phyloP scores from a whole-genome alignment of 2,797 vertebrate genomes.

The Saxicola maurus region DNA sequence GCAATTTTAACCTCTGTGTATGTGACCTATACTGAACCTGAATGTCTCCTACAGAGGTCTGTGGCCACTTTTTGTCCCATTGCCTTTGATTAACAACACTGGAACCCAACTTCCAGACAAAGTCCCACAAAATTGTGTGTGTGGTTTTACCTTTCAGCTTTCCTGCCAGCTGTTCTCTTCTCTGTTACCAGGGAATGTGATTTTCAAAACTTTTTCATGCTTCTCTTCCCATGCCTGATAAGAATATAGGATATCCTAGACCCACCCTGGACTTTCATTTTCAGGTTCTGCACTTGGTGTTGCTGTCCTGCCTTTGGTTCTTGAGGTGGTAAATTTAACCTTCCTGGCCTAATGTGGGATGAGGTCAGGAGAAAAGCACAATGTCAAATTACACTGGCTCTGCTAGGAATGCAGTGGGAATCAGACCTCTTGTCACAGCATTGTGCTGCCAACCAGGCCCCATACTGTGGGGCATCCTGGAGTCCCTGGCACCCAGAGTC shows the following conservation, averaged over 20 bases:
- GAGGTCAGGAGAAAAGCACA: background rate
- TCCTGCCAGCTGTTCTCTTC: background rate
- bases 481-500: background rate
- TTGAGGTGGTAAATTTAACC: background rate
- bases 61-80: background rate
- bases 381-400: background rate
- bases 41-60: background rate
- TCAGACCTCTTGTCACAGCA: background rate
- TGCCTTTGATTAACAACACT: background rate
- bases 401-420: background rate
- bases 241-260: background rate
- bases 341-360: background rate
- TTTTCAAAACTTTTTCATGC: conserved; percentile 35
- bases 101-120: background rate
- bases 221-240: background rate
- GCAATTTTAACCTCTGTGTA: background rate
- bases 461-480: background rate
- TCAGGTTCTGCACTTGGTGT: background rate
- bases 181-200: background rate
- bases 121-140: rapidly evolving
- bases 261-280: background rate
- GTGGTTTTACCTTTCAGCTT: background rate
- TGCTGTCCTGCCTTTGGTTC: background rate
- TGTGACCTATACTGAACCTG: background rate
- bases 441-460: background rate